Conservation (phyloP, 2,113 vertebrate genomes). For the Catharus fuscescens region DNA sequence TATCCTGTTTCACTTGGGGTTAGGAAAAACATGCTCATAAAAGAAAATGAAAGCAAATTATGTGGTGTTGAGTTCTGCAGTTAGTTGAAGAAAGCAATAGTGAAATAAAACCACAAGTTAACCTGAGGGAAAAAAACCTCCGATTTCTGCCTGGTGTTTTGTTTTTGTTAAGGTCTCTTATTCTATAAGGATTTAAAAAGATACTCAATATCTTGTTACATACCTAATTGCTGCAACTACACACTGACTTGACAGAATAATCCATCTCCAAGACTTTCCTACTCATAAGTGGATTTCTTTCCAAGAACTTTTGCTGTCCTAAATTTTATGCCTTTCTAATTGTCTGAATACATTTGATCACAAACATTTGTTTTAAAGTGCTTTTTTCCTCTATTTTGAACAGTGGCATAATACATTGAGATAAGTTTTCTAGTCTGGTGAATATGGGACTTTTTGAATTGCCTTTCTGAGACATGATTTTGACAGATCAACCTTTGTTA, state of each 20-base stretch:
- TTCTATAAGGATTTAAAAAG: neutral
- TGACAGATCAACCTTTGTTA: neutral
- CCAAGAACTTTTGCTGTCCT: neutral
- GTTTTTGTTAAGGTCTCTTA: neutral
- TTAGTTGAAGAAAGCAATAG: neutral
- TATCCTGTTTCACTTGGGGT: slow-evolving; percentile 60
- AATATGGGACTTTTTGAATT: neutral
- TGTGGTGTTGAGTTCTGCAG: neutral
- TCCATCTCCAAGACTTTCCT: neutral
- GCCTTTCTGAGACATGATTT: neutral
- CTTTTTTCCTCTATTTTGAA: neutral
- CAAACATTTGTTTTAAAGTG: neutral
- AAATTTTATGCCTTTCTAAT: neutral
- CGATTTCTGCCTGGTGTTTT: neutral
- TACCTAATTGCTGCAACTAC: neutral
- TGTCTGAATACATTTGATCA: neutral
- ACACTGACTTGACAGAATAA: neutral
- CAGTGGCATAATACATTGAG: neutral
- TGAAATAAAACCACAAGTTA: neutral
- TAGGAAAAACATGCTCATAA: slow-evolving; percentile 8
- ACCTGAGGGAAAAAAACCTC: neutral
- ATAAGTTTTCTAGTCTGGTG: neutral
- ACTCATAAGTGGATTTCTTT: neutral
- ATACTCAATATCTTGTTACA: neutral
- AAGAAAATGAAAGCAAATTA: slow-evolving; percentile 45